Conservation (phyloP, 2,888 invertebrate genomes). For the Eupsilia transversa region DNA sequence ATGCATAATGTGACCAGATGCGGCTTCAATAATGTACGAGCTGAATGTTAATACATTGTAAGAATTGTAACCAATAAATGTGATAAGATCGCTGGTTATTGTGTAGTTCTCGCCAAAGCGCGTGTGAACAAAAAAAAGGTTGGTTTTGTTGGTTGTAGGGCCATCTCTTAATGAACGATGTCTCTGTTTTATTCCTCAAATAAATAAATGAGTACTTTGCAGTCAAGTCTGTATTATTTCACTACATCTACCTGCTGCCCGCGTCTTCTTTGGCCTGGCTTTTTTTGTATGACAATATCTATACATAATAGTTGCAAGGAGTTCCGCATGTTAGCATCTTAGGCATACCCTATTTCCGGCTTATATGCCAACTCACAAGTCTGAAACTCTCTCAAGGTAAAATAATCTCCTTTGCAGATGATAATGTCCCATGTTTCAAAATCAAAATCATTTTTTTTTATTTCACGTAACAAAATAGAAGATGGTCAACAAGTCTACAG, state of each 20-base stretch:
- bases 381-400: not conserved
- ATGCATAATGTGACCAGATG: not conserved
- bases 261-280: not conserved
- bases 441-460: too few species aligned
- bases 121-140: not conserved
- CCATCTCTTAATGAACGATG: not conserved
- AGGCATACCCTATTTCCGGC: not conserved
- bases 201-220: slow-evolving; percentile 15
- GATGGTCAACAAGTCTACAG: too few species aligned
- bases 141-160: not conserved
- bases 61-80: not conserved
- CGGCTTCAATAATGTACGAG: not conserved
- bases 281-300: not conserved
- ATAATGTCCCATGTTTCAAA: not conserved
- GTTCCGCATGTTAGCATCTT: not conserved
- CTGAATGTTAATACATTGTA: not conserved
- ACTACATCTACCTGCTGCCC: not conserved
- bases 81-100: not conserved
- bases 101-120: not conserved
- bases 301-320: not conserved
- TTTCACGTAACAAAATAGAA: too few species aligned
- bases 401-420: not conserved
- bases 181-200: not conserved
- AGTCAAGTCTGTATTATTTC: slow-evolving; percentile 7
- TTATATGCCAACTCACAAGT: not conserved